A percentile compares a stretch with the other conserved stretches of the same genome.
These are phyloP conservation scores for Deilephila porcellus DNA, from an alignment of 2,888 invertebrate genomes.

Conservation along the genomic window DNA sequence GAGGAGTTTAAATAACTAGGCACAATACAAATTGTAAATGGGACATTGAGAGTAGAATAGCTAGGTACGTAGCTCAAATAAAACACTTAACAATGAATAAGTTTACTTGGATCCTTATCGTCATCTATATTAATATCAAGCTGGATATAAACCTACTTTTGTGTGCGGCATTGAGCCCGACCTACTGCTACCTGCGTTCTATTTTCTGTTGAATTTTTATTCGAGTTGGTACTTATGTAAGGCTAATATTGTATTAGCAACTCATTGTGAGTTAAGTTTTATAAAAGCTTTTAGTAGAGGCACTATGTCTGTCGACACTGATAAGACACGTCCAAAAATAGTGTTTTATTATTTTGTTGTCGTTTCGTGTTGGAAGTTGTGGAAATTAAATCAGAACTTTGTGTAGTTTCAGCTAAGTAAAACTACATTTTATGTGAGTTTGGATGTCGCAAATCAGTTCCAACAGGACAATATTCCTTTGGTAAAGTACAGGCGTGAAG, in stretches of 20 bases:
- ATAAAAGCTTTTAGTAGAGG: slow-evolving; percentile 2
- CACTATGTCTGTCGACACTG: background rate
- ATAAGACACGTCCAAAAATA: background rate
- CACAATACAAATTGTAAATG: no score
- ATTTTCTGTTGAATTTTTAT: background rate
- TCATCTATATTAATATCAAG: no score
- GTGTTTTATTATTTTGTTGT: background rate
- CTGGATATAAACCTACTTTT: no score
- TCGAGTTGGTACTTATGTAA: background rate
- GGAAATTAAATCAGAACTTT: background rate
- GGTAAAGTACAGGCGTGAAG: slow-evolving; percentile 14
- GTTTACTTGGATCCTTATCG: no score
- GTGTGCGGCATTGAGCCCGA: no score
- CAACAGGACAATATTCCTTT: slow-evolving; percentile 12
- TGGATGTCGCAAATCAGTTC: background rate
- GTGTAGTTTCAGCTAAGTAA: background rate
- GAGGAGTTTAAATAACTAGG: background rate
- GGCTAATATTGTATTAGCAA: background rate
- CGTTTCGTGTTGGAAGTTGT: background rate
- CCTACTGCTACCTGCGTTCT: no score
- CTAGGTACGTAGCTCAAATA: no score
- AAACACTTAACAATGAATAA: no score
- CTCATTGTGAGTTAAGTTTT: background rate
- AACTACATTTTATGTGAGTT: background rate
- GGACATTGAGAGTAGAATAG: no score